Evolutionary conservation across 2,888 invertebrate genomes (phyloP), one percentile per base, ranked within the genome.

Genomic region (Rhagophthalmus giganteus): DNA sequence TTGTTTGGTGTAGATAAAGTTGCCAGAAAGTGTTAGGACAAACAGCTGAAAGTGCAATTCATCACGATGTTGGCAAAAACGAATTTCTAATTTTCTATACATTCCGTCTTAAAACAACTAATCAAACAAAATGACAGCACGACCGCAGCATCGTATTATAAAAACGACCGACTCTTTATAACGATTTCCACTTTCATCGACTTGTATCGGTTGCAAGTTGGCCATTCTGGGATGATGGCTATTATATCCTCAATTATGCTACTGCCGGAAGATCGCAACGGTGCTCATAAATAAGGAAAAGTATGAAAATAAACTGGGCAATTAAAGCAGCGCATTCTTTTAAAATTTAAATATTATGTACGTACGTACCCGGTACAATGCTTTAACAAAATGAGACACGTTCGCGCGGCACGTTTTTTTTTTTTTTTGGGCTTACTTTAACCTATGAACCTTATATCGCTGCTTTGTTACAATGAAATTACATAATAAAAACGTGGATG

Each of bases 71-170:
- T 15, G 52, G 49, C 51, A 53, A 54, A 46, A 41, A n/a, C 48
- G 57, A 63, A 61, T 65, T 66, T 66, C 64, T 65, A 64, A 65
- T 64, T 64, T 64, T 63, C 63, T 64, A 62, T 62, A 28, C 62
- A 57, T 58, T 53, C 33, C 62, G 45, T 37, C 47, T 48, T 54
- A 55, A 55, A 59, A 62, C 62, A 54, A 63, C 62, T 58, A 64
- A 65, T 65, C 62, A 63, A 63, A 63, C 54, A 61, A 62, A 64
- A 64, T 62, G 64, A 63, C 63, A 65, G 60, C 63, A 63, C 62
- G 63, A 59, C 54, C 16, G 24, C 15, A 31, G 38, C 48, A 56
- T 44, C 49, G 51, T 40, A 3, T 7, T 20, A 50, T 56, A 55
- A 60, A 59, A 54, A 38, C 28, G 30, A 35, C 44, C 31, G 16